Evolutionary conservation across 2,113 vertebrate species (phyloP), one percentile per base, ranked within the genome.

Genomic region (Ailurus styani): DNA sequence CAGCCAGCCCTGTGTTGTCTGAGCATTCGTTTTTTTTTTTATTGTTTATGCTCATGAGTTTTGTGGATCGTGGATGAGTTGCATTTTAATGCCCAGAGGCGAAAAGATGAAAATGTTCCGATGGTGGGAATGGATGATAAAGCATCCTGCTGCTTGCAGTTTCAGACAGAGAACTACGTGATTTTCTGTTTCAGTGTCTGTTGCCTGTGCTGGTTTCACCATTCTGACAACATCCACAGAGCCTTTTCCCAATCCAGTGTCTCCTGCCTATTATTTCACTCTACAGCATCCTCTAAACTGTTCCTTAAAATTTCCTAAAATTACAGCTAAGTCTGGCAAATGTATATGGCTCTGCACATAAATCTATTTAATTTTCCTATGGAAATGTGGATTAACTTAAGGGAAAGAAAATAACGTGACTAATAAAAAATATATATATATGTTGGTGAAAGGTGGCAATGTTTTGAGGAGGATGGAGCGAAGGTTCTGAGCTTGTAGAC

Each of bases 31-130:
- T 64, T 93, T 62, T 62, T 97, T 97, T 66, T 97, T 98, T 97
- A 96, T 83, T 98, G 89, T 97, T 98, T 98, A 97, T 98, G 93
- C 90, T 94, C 96, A 98, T 96, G 81, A 83, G 7, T 97, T 98
- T 97, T 97, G 96, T 98, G 96, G 91, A 82, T 72, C 54, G 73
- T 95, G 60, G 83, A 87, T 97, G 97, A 97, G n/a, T 93, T 95
- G 87, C 91, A 97, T 97, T 97, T 98, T 96, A 97, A 97, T 93
- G 62, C 92, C 94, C 96, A 77, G 42, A 50, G 72, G 97, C 86
- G 96, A 91, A 37, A 9, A 95, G 94, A 96, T 96, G 94, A 95
- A 97, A 98, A 94, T 97, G 97, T 94, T 97, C 90, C 54, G 17
- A 42, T 55, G 64, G 96, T 25, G 93, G 93, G 87, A 97, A 90